Evolutionary conservation across 2,797 vertebrate species (phyloP), one percentile per base, ranked within the genome.

Genomic region (Hypotaenidia okinawae): DNA sequence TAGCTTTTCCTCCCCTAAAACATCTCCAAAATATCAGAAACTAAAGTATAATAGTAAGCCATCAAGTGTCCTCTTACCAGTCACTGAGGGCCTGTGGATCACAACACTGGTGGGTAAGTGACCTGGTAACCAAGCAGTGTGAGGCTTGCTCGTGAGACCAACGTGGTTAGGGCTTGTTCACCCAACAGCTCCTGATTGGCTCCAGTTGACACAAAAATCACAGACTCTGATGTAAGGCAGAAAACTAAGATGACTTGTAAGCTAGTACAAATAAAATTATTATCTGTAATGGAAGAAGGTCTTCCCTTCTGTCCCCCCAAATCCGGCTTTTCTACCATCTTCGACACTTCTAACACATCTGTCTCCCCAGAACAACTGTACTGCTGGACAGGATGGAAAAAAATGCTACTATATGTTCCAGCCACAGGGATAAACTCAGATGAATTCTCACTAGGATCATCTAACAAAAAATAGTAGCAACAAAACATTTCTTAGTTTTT

Each of bases 31-130:
- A 63, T 13, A 45, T 6, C 39, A 89, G 49, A 64, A 89, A 52
- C 18, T 43, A 7, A 88, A 64, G 24, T 45, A 19, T 18, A 67
- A 59, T 6, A 75, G n/a, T 70, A 84, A 78, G 17, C 24, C 28
- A 72, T 35, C 0, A 0, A 68, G 67, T 25, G 13, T 68, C 4
- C 25, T 75, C 45, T 84, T 61, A 37, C 6, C 13, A n/a, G 49
- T 75, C 39, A 57, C 18, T 35, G n/a, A 52, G n/a, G 6, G 41
- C 45, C 66, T 87, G 35, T 35, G 28, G 54, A 47, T 49, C 58
- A 39, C 25, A 19, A 2, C 14, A 6, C 32, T 76, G 39, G 37
- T 76, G 45, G 37, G 27, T 30, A 18, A 45, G 25, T 18, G 22
- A 16, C 73, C 30, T 18, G 13, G 17, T 59, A 58, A 59, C 37